Conservation (phyloP, 2,888 invertebrate genomes). For the Tenthredo distinguenda region DNA sequence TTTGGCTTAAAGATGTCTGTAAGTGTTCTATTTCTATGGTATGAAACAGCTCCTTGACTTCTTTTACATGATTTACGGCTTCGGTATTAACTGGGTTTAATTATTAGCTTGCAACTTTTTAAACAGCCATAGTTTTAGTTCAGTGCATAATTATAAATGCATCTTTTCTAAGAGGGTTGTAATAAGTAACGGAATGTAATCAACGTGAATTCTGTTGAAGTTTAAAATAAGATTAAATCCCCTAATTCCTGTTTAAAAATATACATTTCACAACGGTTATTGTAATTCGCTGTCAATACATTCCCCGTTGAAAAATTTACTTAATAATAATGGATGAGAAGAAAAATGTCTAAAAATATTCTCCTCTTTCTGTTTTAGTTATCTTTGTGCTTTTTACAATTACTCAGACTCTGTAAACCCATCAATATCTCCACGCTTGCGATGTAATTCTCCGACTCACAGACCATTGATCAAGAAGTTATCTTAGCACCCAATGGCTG, state of each 20-base stretch:
- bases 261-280: neutral
- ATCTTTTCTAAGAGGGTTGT: neutral
- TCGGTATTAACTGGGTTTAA: neutral
- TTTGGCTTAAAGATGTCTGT: neutral
- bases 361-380: neutral
- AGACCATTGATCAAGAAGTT: slow-evolving; percentile 67
- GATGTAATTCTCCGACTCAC: neutral
- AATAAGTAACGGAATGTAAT: neutral
- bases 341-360: neutral
- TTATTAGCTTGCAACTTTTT: neutral
- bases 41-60: neutral
- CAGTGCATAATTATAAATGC: neutral
- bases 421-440: neutral
- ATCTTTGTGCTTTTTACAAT: slow-evolving; percentile 43
- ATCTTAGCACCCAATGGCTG: slow-evolving; percentile 74
- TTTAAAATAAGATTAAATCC: neutral
- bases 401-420: slow-evolving; percentile 11
- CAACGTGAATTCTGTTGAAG: neutral
- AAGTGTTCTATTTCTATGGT: neutral
- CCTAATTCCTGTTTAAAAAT: neutral
- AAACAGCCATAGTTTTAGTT: neutral
- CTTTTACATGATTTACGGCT: neutral
- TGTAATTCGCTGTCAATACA: neutral
- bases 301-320: neutral
- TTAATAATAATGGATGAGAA: neutral